Evolutionary conservation across 2,888 invertebrate species (phyloP).

Genomic region (Ceratothoa steindachneri): DNA sequence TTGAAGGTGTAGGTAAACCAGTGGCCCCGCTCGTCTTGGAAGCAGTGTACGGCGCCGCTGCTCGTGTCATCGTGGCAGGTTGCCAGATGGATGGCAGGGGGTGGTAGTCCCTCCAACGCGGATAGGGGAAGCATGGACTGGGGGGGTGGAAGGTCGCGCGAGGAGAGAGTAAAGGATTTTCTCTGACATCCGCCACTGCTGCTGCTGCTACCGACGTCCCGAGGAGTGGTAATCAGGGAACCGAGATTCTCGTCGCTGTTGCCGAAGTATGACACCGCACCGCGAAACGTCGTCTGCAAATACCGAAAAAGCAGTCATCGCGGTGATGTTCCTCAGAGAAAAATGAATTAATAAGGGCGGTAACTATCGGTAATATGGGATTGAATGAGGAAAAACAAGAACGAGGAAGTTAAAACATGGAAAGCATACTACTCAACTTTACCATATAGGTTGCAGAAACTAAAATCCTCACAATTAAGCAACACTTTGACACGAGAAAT

Average conservation of each 20-base stretch:
- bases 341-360: too few relatives aligned
- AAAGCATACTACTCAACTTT: too few relatives aligned
- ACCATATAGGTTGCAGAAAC: too few relatives aligned
- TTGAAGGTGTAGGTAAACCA: conserved; percentile 85
- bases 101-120: conserved; percentile 49
- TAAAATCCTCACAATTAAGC: too few relatives aligned
- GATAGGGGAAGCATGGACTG: conserved; percentile 49
- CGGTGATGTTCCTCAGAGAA: too few relatives aligned
- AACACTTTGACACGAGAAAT: too few relatives aligned
- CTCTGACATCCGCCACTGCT: not conserved
- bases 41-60: conserved; percentile 79
- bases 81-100: conserved; percentile 64
- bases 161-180: not conserved
- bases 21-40: conserved; percentile 77
- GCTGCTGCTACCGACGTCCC: not conserved
- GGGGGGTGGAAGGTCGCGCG: not conserved
- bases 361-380: too few relatives aligned
- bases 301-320: too few relatives aligned
- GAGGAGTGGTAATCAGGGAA: not conserved
- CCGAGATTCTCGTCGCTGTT: not conserved
- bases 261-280: conserved; percentile 1
- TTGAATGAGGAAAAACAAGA: too few relatives aligned
- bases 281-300: conserved; percentile 6
- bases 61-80: conserved; percentile 74
- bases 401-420: too few relatives aligned